Percentiles rank a stretch among this genome's conserved stretches.
phyloP scores from a whole-genome alignment of 2,797 vertebrate genomes.

The Cyprinodon diabolis region DNA sequence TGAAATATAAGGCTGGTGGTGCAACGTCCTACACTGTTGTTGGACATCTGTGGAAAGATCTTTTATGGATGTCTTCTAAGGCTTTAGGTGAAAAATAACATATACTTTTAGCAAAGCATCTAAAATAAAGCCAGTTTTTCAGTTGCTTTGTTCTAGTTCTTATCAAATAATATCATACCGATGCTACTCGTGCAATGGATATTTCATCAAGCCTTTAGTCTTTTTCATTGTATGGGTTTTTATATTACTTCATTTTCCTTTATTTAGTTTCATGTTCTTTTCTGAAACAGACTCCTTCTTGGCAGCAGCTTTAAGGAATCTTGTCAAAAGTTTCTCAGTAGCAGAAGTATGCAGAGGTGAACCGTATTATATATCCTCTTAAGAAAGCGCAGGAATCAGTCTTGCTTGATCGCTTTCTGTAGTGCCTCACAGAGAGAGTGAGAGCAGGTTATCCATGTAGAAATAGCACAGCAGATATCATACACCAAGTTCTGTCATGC shows the following conservation, averaged over 20 bases:
- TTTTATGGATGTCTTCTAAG: no score
- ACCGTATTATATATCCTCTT: slow-evolving; percentile 78
- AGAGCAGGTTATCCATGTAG: slow-evolving; percentile 75
- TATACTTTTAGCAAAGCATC: no score
- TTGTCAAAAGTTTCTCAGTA: slow-evolving; percentile 60
- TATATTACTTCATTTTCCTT: slow-evolving; percentile 50
- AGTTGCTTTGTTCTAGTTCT: slow-evolving; percentile 14
- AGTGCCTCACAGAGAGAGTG: slow-evolving; percentile 58
- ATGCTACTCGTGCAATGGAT: slow-evolving; percentile 19
- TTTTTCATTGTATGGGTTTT: slow-evolving; percentile 32
- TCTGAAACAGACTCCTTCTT: slow-evolving; percentile 44
- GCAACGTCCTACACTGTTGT: not conserved
- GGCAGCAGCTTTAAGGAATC: slow-evolving; percentile 37
- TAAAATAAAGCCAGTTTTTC: not conserved
- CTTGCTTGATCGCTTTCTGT: slow-evolving; percentile 67
- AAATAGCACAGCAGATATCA: slow-evolving; percentile 77
- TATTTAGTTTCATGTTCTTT: slow-evolving; percentile 47
- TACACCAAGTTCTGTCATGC: slow-evolving; percentile 68
- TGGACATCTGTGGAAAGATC: not conserved
- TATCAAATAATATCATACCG: slow-evolving; percentile 23
- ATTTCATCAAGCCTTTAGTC: slow-evolving; percentile 31
- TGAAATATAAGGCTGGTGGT: not conserved
- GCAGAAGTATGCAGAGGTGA: slow-evolving; percentile 69
- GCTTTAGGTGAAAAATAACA: no score
- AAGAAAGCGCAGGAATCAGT: slow-evolving; percentile 78